phyloP scores from a whole-genome alignment of 2,797 vertebrate genomes.

The Chromobotia macracanthus region DNA sequence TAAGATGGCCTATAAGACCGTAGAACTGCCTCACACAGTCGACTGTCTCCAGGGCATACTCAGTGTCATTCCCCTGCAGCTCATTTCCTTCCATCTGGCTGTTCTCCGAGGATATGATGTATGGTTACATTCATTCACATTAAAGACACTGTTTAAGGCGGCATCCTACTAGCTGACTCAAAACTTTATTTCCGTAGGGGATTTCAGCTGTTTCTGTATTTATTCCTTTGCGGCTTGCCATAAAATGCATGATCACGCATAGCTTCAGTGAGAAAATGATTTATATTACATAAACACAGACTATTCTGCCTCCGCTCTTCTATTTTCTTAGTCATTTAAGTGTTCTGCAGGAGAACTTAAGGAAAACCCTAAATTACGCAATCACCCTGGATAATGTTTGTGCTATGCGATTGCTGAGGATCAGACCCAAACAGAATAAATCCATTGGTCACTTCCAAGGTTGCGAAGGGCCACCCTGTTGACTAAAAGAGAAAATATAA shows the following conservation, averaged over 20 bases:
- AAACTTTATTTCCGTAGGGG: not conserved
- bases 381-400: not conserved
- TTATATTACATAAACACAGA: no score
- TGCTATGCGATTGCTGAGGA: not conserved
- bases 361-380: not conserved
- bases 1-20: slow-evolving; percentile 87
- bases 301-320: no score
- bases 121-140: slow-evolving; percentile 61
- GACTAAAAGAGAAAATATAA: not conserved
- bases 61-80: slow-evolving; percentile 91
- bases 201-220: not conserved
- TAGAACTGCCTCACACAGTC: slow-evolving; percentile 91
- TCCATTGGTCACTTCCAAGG: not conserved
- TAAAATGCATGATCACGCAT: not conserved
- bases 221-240: not conserved
- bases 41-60: slow-evolving; percentile 95
- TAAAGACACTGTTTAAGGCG: not conserved
- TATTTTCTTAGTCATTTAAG: not conserved
- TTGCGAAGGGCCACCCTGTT: not conserved
- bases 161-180: not conserved
- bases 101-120: slow-evolving; percentile 93
- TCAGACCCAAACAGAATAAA: not conserved
- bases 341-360: not conserved
- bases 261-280: not conserved
- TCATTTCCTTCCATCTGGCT: slow-evolving; percentile 94